phyloP scores from a whole-genome alignment of 2,113 vertebrate genomes.

The Macaca nemestrina region DNA sequence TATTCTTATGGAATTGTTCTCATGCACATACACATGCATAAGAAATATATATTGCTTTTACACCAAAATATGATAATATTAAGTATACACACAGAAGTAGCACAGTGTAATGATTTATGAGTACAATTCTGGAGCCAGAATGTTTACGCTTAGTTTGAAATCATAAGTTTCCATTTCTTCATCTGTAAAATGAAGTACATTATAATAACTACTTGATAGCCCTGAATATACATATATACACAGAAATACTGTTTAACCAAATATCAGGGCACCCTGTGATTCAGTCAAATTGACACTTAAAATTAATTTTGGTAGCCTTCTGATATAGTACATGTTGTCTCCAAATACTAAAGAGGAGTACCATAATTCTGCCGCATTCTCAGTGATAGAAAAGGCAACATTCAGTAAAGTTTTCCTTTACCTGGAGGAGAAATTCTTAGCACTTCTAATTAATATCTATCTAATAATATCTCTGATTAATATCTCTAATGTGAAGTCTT shows the following conservation, averaged over 20 bases:
- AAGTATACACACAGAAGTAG: not conserved
- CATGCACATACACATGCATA: not conserved
- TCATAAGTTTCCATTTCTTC: not conserved
- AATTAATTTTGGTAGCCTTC: not conserved
- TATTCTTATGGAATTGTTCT: not conserved
- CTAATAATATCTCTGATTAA: no score
- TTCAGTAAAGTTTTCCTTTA: not conserved
- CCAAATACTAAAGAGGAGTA: not conserved
- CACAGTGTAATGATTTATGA: not conserved
- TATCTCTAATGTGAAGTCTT: not conserved
- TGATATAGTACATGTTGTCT: not conserved
- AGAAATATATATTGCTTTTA: not conserved
- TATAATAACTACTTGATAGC: not conserved
- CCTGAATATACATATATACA: not conserved
- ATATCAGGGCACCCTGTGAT: not conserved
- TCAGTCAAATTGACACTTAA: not conserved
- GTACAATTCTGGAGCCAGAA: not conserved
- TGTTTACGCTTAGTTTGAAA: not conserved
- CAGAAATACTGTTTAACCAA: not conserved
- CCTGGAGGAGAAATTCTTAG: not conserved
- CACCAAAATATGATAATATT: not conserved
- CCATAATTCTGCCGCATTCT: not conserved
- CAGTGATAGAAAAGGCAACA: not conserved
- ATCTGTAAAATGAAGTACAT: not conserved
- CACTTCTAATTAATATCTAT: not conserved